These are phyloP conservation scores for Rafetus swinhoei DNA, from an alignment of 2,113 vertebrate species.

Conservation along the genomic window DNA sequence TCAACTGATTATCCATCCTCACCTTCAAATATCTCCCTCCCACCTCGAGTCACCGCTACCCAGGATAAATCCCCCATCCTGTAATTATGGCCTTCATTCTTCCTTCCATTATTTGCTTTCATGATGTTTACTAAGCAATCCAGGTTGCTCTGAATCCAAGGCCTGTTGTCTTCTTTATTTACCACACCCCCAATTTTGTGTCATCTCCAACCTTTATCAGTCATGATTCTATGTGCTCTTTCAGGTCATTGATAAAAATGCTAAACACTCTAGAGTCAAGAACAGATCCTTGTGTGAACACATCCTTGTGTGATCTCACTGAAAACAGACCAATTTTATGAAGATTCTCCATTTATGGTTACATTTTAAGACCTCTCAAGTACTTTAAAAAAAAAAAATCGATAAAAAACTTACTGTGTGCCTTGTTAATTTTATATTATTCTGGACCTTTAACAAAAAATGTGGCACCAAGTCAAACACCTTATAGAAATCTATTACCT, in stretches of 20 bases:
- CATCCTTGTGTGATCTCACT: neutral
- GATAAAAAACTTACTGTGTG: neutral
- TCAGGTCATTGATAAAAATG: neutral
- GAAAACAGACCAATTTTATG: neutral
- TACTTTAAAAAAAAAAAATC: neutral
- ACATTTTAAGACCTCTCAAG: neutral
- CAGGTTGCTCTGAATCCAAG: neutral
- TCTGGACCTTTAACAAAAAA: neutral
- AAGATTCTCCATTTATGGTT: neutral
- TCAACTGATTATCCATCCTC: neutral
- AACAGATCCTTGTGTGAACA: neutral
- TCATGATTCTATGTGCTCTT: neutral
- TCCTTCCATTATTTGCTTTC: neutral
- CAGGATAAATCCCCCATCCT: neutral
- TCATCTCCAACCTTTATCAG: neutral
- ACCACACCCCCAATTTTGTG: neutral
- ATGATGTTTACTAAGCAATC: neutral
- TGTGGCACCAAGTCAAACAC: neutral
- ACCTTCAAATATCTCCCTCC: neutral
- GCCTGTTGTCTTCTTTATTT: neutral
- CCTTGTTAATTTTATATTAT: neutral
- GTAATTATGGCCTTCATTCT: neutral
- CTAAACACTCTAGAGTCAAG: neutral
- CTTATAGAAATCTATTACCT: neutral
- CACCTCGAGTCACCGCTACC: neutral